A percentile compares a stretch with the other conserved stretches of the same genome.
Evolutionary conservation across 1,140 invertebrate species (phyloP).

Genomic region (Microplitis demolitor): DNA sequence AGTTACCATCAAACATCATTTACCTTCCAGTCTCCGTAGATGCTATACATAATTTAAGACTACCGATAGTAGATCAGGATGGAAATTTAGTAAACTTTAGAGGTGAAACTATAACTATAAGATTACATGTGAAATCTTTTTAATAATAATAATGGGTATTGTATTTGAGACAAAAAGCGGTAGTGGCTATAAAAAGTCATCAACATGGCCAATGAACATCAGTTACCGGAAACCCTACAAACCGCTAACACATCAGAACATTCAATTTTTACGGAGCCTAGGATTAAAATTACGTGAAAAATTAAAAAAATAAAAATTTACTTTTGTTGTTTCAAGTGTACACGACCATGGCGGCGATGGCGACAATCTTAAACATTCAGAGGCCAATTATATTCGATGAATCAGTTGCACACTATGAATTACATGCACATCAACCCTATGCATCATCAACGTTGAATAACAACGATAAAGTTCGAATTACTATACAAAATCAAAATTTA

Average conservation of each 20-base stretch:
- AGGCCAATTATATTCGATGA: constrained; percentile 34
- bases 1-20: not conserved
- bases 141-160: not conserved
- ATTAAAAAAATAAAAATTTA: not conserved
- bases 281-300: constrained; percentile 5
- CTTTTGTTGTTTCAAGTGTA: constrained; percentile 22
- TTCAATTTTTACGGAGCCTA: not conserved
- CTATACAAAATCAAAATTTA: constrained; percentile 46
- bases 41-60: not conserved
- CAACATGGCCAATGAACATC: not conserved
- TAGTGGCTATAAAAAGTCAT: not conserved
- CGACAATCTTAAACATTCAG: constrained; percentile 30
- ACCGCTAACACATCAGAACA: not conserved
- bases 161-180: not conserved
- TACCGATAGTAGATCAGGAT: not conserved
- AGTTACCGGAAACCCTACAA: not conserved
- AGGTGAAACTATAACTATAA: not conserved
- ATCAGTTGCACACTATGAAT: constrained; percentile 39
- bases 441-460: not conserved
- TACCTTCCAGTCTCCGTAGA: not conserved
- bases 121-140: not conserved
- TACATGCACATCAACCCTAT: constrained; percentile 27
- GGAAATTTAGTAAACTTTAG: not conserved
- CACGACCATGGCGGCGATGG: not conserved
- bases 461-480: not conserved